Evolutionary conservation across 2,888 invertebrate species (phyloP), one percentile per base, ranked within the genome.

Genomic region (Diogma glabrata): DNA sequence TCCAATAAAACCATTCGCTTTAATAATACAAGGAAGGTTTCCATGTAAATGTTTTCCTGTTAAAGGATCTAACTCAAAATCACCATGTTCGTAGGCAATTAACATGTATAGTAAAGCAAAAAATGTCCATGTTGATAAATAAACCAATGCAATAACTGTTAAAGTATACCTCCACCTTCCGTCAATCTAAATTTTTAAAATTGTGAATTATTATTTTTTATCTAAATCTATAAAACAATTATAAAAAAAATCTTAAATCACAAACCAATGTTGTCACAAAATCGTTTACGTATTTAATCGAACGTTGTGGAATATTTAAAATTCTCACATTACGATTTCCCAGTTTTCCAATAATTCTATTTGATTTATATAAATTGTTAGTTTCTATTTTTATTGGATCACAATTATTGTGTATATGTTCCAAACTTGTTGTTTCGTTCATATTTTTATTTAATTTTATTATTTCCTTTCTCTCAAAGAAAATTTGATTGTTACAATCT

Each of bases 101-200:
- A 74, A 60, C 67, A 71, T 77, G 72, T 76, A 77, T 30, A 74
- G 60, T 19, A 72, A 62, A 3, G 74, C 74, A 60, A 76, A 77
- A 7, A 70, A 60, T 24, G 72, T 60, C 76, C 92, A 93, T 51
- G 87, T 87, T 5, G 87, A 71, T 40, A 89, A 77, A 67, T 90
- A 92, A 51, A 84, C 84, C 54, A 86, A 71, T 20, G 84, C 82
- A 64, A 91, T 90, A 50, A 87, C 80, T 47, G 89, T 69, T 33
- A 91, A 71, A 14, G 89, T 89, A 84, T 86, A 89, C 54, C 89
- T 77, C 92, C 92, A 93, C 67, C 87, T 84, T 26, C 72, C 67
- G 57, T 75, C 76, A 8, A 76, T 67, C 50, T 49, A 33, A 9
- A 33, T 49, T 40, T 7, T n/a, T 22, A 43, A 36, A 28, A 12